Base-by-base conservation (phyloP, 2,113 vertebrate genomes). In the Budorcas taxicolor region DNA sequence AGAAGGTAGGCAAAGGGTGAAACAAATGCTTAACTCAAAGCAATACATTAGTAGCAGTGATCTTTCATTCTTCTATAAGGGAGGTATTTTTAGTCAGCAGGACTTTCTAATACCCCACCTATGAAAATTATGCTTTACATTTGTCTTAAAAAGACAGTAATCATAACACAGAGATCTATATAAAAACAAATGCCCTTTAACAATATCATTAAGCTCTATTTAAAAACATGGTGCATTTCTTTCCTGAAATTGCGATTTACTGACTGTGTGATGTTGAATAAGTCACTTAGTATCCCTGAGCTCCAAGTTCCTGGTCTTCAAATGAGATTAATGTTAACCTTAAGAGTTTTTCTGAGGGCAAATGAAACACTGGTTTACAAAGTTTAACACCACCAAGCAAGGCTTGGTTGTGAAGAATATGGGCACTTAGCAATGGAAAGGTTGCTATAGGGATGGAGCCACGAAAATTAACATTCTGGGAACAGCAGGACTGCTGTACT, bases 401-500 rank as follows among this genome's bases (percentile, higher is more conserved):
- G 57, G 3, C 71, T 95, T 91, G 50, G 17, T 93, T 93, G 78
- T 71, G 84, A 95, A 90, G 17, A 84, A 91, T 62, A 88, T 0
- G 23, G 76, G 47, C 55, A 89, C 74, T 93, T 64, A 78, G 55
- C 50, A 92, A 95, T 94, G 62, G 95, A 92, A 82, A 95, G 62
- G 50, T 97, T 98, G 78, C 50, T 97, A n/a, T 57, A 97, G 84
- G 62, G 87, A 96, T 55, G 80, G 87, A 96, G 57, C 80, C 64
- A 74, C 92, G 87, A 78, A 94, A 96, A 94, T 97, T 94, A 97
- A 87, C 84, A 93, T 87, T 97, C 94, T 97, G 78, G 64, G 84
- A 96, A 92, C 71, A 96, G 96, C 96, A 95, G 92, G 83, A 90
- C 74, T 95, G 43, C 87, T 97, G 60, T 93, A 93, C n/a, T 96